Conservation (phyloP, 64 coral and sea anemone genomes). For the Pocillopora verrucosa region DNA sequence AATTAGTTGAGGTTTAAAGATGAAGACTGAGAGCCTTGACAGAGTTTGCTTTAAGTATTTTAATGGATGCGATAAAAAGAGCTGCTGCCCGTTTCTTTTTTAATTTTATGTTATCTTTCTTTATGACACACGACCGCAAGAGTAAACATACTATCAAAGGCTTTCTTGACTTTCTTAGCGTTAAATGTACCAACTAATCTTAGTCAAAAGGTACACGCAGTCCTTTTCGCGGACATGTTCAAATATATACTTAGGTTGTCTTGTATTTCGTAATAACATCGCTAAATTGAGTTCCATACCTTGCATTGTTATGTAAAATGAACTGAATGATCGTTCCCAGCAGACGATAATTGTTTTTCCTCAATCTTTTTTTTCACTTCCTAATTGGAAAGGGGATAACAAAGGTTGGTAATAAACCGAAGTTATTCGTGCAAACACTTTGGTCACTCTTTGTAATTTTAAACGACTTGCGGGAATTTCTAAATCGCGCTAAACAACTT, state of each 20-base stretch:
- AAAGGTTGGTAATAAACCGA: no score
- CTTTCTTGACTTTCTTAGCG: slow-evolving; percentile 13
- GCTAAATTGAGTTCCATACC: background rate
- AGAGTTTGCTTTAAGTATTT: background rate
- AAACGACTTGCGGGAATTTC: no score
- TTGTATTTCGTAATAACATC: background rate
- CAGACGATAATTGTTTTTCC: background rate
- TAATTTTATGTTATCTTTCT: background rate
- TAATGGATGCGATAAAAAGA: background rate
- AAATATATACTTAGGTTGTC: slow-evolving; percentile 6
- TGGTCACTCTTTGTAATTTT: no score
- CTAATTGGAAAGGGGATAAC: background rate
- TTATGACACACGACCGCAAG: background rate
- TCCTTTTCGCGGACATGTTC: background rate
- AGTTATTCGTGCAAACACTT: no score
- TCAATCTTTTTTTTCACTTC: background rate
- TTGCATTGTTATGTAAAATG: slow-evolving; percentile 4
- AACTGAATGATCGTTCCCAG: background rate
- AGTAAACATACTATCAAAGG: slow-evolving; percentile 5
- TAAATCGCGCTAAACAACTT: no score
- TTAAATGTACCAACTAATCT: slow-evolving; percentile 7
- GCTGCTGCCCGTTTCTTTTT: background rate
- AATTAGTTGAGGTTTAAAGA: no score
- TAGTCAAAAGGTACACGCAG: background rate
- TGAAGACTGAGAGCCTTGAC: background rate